Evolutionary conservation across 2,888 invertebrate genomes (phyloP).

Genomic region (Neoascia interrupta): DNA sequence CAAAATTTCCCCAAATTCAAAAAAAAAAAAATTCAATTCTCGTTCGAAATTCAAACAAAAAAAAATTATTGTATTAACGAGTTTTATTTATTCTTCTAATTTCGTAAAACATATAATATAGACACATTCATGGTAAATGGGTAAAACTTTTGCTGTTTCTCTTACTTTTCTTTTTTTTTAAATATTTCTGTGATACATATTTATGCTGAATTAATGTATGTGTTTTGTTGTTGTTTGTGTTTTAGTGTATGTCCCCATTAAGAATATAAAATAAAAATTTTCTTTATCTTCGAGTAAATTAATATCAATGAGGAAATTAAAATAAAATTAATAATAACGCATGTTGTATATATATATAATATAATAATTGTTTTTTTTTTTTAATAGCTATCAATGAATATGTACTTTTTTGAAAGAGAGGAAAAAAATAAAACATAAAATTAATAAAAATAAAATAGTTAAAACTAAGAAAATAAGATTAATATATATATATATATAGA

Average conservation of each 20-base stretch:
- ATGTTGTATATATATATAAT: slow-evolving; percentile 25
- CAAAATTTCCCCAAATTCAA: too few relatives aligned
- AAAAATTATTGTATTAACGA: slow-evolving; percentile 54
- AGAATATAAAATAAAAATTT: slow-evolving; percentile 22
- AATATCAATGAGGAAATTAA: slow-evolving; percentile 64
- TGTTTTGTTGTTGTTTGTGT: slow-evolving; percentile 32
- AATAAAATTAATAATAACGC: slow-evolving; percentile 12
- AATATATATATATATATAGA: slow-evolving; percentile 42
- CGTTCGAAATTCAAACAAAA: slow-evolving; percentile 43
- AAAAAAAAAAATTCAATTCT: not conserved
- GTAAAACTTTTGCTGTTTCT: slow-evolving; percentile 26
- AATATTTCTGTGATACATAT: slow-evolving; percentile 61
- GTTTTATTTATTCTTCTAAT: slow-evolving; percentile 68
- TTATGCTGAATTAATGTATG: slow-evolving; percentile 64
- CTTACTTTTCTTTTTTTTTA: slow-evolving; percentile 23
- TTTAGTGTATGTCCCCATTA: slow-evolving; percentile 46
- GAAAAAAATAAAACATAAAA: slow-evolving; percentile 54
- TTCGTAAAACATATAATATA: slow-evolving; percentile 68
- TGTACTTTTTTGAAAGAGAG: slow-evolving; percentile 45
- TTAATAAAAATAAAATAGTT: slow-evolving; percentile 58
- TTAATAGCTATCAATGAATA: slow-evolving; percentile 51
- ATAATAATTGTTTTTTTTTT: slow-evolving; percentile 24
- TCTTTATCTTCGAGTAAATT: slow-evolving; percentile 52
- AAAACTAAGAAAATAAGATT: slow-evolving; percentile 58
- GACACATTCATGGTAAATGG: slow-evolving; percentile 68